phyloP scores from a whole-genome alignment of 2,797 vertebrate species.

The Xenops minutus region DNA sequence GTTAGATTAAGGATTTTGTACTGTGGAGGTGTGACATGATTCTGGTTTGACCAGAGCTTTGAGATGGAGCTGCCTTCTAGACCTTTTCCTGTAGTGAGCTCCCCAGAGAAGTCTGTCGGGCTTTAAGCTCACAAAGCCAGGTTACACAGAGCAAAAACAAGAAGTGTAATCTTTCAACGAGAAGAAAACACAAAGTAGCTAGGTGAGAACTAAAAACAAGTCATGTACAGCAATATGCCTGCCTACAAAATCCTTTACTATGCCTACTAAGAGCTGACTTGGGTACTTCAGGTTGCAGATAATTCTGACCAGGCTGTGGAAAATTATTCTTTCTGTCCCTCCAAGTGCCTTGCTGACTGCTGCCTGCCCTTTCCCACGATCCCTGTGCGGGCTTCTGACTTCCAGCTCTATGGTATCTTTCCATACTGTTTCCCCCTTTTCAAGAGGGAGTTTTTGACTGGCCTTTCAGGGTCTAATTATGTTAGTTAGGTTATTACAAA shows the following conservation, averaged over 20 bases:
- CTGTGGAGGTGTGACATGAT: neutral
- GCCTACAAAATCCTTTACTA: neutral
- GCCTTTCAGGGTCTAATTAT: neutral
- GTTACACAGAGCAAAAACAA: neutral
- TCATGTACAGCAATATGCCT: neutral
- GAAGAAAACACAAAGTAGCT: neutral
- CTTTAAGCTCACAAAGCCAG: neutral
- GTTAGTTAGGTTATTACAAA: neutral
- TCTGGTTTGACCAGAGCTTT: neutral
- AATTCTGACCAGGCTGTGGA: neutral
- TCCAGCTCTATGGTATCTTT: neutral
- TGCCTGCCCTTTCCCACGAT: neutral
- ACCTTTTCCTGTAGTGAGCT: neutral
- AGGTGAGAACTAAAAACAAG: neutral
- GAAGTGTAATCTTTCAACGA: neutral
- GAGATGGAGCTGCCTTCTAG: neutral
- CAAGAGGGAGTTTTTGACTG: neutral
- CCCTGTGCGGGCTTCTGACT: neutral
- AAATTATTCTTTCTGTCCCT: neutral
- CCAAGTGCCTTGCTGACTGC: neutral
- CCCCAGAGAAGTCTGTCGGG: neutral
- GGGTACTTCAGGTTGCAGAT: neutral
- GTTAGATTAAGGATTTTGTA: neutral
- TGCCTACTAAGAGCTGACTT: neutral
- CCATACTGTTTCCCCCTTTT: neutral